Conservation (phyloP, 2,113 vertebrate genomes). For the Terrapene triunguis region DNA sequence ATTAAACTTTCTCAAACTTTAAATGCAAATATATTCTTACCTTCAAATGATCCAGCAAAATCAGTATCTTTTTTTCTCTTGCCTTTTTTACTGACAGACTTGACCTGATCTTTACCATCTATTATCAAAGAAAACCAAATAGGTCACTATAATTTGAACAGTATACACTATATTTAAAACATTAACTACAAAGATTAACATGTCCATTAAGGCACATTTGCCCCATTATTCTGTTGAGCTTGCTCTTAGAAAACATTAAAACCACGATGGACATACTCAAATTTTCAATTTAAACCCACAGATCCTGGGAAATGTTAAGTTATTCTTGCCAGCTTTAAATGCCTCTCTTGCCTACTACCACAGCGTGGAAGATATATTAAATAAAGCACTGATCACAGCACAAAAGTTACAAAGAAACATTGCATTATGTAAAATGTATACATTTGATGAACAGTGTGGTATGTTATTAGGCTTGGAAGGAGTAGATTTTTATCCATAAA, state of each 20-base stretch:
- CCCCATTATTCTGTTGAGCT: not conserved
- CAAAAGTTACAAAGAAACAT: not conserved
- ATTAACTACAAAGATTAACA: not conserved
- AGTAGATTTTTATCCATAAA: not conserved
- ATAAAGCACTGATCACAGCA: not conserved
- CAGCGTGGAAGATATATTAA: not conserved
- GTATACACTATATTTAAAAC: not conserved
- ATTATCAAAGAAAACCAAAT: not conserved
- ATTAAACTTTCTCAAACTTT: not conserved
- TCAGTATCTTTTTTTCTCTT: slow-evolving; percentile 84
- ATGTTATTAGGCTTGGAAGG: not conserved
- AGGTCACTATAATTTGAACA: not conserved
- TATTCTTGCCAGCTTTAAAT: not conserved
- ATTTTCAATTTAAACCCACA: not conserved
- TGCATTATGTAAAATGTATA: not conserved
- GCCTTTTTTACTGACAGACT: slow-evolving; percentile 66
- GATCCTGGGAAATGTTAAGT: not conserved
- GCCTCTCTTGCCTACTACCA: not conserved
- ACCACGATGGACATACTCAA: not conserved
- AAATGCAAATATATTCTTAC: slow-evolving; percentile 48
- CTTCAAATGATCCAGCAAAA: slow-evolving; percentile 77
- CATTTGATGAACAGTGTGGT: not conserved
- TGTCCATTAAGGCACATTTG: not conserved
- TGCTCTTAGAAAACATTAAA: not conserved
- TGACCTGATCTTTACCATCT: slow-evolving; percentile 56